Percentiles rank a stretch among this genome's conserved stretches.
Evolutionary conservation across 2,888 invertebrate species (phyloP).

Genomic region (Fabriciana adippe): DNA sequence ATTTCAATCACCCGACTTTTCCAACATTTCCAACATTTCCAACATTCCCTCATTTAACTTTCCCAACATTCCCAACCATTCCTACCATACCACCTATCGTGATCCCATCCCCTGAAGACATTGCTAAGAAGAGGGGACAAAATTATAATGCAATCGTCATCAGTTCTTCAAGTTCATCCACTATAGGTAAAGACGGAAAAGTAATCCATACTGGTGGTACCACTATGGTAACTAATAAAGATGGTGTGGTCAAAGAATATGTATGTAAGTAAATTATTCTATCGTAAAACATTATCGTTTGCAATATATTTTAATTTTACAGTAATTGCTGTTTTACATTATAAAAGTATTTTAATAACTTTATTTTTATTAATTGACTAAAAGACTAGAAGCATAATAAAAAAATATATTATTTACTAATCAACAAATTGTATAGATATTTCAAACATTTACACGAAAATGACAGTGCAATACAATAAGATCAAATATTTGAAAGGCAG

Average conservation of each 20-base stretch:
- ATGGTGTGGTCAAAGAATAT: constrained; percentile 46
- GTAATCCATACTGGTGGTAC: constrained; percentile 46
- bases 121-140: constrained; percentile 46
- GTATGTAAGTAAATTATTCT: constrained; percentile 38
- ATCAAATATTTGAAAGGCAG: too few relatives aligned
- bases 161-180: constrained; percentile 39
- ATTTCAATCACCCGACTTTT: constrained; percentile 24
- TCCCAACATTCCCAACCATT: constrained; percentile 31
- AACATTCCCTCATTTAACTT: constrained; percentile 19
- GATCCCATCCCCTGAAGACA: constrained; percentile 46
- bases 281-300: too few relatives aligned
- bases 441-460: too few relatives aligned
- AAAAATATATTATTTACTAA: too few relatives aligned
- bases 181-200: constrained; percentile 47
- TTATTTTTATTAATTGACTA: too few relatives aligned
- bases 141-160: constrained; percentile 47
- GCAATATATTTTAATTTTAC: too few relatives aligned
- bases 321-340: too few relatives aligned
- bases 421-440: too few relatives aligned
- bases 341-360: too few relatives aligned
- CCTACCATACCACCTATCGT: constrained; percentile 26
- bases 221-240: constrained; percentile 46
- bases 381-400: too few relatives aligned
- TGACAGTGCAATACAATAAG: too few relatives aligned
- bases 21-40: constrained; percentile 27